These are phyloP conservation scores for Caligus rogercresseyi DNA, from an alignment of 1,140 invertebrate genomes.

Conservation along the genomic window DNA sequence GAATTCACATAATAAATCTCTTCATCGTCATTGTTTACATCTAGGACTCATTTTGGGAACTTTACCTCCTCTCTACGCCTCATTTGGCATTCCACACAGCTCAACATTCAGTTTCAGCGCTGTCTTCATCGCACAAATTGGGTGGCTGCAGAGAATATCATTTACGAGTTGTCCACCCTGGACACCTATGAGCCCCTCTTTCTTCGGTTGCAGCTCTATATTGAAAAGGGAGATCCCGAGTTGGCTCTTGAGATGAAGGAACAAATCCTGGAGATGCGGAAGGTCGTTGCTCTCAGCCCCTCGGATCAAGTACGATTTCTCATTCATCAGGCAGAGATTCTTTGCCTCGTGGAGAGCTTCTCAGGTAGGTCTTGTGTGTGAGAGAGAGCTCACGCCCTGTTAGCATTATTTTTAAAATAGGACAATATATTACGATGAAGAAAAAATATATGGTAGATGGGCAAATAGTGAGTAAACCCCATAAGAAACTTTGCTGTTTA, in stretches of 20 bases:
- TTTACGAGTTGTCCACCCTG: conserved; percentile 48
- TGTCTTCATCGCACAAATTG: conserved; percentile 47
- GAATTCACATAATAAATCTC: not conserved
- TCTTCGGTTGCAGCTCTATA: conserved; percentile 44
- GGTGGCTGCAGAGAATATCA: conserved; percentile 51
- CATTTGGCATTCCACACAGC: conserved; percentile 49
- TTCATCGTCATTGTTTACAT: conserved; percentile 38
- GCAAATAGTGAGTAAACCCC: too few relatives aligned
- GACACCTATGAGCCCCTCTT: conserved; percentile 40
- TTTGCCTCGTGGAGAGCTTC: conserved; percentile 31
- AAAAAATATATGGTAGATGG: too few relatives aligned
- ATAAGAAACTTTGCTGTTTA: too few relatives aligned
- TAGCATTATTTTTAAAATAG: too few relatives aligned
- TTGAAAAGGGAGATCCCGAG: conserved; percentile 45
- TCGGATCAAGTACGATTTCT: conserved; percentile 44
- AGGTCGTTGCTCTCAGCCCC: conserved; percentile 34
- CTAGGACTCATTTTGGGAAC: conserved; percentile 40
- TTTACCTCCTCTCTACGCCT: conserved; percentile 34
- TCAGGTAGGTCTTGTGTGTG: conserved; percentile 1
- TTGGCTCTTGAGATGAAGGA: conserved; percentile 40
- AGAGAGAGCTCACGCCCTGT: too few relatives aligned
- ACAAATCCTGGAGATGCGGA: conserved; percentile 31
- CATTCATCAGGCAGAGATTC: conserved; percentile 50
- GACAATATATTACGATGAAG: too few relatives aligned
- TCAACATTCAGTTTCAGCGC: conserved; percentile 39